Percentiles rank a stretch among this genome's conserved stretches.
Conservation (phyloP, 1,140 invertebrate species). For the Linepithema humile region DNA sequence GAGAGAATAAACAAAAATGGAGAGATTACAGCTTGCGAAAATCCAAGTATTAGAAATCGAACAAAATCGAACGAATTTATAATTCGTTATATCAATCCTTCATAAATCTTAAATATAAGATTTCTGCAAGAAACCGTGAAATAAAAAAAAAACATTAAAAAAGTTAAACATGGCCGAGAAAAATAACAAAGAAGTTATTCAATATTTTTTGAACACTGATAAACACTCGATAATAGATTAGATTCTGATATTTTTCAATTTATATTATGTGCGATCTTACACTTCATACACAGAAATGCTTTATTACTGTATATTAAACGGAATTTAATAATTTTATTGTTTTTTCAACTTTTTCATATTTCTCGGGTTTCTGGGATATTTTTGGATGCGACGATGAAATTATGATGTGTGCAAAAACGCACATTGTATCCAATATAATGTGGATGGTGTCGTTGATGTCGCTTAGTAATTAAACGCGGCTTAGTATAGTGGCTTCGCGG, state of each 20-base stretch:
- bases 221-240: no score
- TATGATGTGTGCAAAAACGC: slow-evolving; percentile 34
- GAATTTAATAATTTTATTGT: no score
- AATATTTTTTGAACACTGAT: neutral
- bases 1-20: no score
- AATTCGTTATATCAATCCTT: neutral
- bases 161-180: neutral
- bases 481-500: neutral
- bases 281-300: no score
- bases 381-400: slow-evolving; percentile 58
- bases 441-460: slow-evolving; percentile 44
- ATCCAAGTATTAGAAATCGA: neutral
- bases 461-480: slow-evolving; percentile 37
- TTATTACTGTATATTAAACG: no score
- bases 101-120: no score
- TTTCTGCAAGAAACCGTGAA: neutral
- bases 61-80: no score
- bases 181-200: neutral
- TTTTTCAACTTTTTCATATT: no score
- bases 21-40: neutral
- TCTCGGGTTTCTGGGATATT: no score
- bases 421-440: slow-evolving; percentile 49
- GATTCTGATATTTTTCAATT: no score
- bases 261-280: no score
- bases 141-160: neutral